These are phyloP conservation scores for Bemisia tabaci DNA, from an alignment of 1,140 invertebrate genomes.

Conservation along the genomic window DNA sequence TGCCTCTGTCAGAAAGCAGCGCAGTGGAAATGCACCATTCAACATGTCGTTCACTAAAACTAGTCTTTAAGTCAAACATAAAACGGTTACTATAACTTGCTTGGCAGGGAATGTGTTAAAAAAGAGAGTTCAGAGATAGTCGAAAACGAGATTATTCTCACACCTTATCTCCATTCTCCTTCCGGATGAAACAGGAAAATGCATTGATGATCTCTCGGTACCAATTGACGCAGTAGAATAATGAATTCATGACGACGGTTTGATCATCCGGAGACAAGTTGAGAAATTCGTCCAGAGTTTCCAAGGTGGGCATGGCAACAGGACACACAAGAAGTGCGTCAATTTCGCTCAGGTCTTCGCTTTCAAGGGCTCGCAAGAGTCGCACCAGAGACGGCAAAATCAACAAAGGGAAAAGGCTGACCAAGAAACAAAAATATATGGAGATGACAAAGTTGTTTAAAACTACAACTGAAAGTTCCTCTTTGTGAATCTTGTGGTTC, in stretches of 20 bases:
- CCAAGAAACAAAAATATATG: not conserved
- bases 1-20: no score
- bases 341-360: slow-evolving; percentile 50
- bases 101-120: no score
- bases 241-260: slow-evolving; percentile 41
- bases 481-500: no score
- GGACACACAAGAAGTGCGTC: slow-evolving; percentile 70
- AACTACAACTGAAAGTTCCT: no score
- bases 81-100: no score
- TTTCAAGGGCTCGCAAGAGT: slow-evolving; percentile 38
- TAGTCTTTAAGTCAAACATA: no score
- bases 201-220: slow-evolving; percentile 67
- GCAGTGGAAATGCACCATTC: no score
- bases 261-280: slow-evolving; percentile 33
- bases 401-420: not conserved
- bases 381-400: slow-evolving; percentile 47
- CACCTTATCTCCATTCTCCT: slow-evolving; percentile 38
- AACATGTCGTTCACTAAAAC: no score
- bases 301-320: slow-evolving; percentile 41
- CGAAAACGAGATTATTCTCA: no score
- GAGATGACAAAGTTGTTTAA: not conserved
- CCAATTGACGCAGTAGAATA: slow-evolving; percentile 74
- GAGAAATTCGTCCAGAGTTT: slow-evolving; percentile 37
- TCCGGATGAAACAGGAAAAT: slow-evolving; percentile 43
- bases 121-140: no score